Evolutionary conservation across 1,140 invertebrate species (phyloP).

Genomic region (Scylla paramamosain): DNA sequence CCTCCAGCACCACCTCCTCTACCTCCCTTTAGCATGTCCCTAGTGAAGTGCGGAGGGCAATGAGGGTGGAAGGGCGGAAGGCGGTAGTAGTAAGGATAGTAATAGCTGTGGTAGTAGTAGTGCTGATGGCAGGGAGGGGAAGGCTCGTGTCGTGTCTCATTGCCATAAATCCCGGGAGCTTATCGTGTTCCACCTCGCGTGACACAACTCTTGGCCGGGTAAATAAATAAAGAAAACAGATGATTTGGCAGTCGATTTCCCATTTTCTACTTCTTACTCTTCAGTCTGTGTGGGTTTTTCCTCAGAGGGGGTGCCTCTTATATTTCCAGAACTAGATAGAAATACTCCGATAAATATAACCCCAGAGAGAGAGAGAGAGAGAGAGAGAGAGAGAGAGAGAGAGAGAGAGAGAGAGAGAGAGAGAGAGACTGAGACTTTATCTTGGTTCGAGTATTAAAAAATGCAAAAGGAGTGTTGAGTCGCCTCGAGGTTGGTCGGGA

Average conservation of each 20-base stretch:
- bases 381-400: background rate
- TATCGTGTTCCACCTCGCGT: constrained; percentile 11
- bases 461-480: background rate
- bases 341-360: background rate
- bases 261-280: constrained; percentile 23
- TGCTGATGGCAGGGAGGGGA: background rate
- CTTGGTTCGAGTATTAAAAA: background rate
- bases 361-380: background rate
- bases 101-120: background rate
- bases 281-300: background rate
- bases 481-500: background rate
- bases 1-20: no score
- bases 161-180: background rate
- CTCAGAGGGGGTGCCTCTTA: background rate
- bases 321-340: background rate
- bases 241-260: constrained; percentile 11
- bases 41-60: no score
- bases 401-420: background rate
- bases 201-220: constrained; percentile 9
- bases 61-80: background rate
- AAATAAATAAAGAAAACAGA: constrained; percentile 8
- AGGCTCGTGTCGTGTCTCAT: background rate
- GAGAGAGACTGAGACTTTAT: background rate
- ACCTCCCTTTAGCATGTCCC: no score
- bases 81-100: background rate